phyloP scores from a whole-genome alignment of 2,888 invertebrate genomes.

The Alcis repandata region DNA sequence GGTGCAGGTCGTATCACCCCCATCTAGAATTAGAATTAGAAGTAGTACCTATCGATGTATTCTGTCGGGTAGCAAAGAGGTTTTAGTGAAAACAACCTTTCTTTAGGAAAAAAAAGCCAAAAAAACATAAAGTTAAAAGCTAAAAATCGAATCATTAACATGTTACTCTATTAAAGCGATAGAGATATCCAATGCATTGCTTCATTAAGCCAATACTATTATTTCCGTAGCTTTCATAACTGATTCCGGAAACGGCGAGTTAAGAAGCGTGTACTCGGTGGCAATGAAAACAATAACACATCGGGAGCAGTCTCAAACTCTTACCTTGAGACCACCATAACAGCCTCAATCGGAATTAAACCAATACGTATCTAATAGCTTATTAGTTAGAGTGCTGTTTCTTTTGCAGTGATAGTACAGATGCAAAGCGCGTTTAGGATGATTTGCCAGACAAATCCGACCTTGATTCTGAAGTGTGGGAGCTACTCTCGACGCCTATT shows the following conservation, averaged over 20 bases:
- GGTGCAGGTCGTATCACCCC: too few relatives aligned
- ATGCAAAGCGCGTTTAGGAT: conserved; percentile 66
- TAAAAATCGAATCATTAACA: not conserved
- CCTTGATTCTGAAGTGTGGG: conserved; percentile 77
- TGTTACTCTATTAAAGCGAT: not conserved
- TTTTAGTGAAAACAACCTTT: too few relatives aligned
- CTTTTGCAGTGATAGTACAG: conserved; percentile 38
- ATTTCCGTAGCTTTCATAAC: conserved; percentile 58
- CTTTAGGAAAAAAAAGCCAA: too few relatives aligned
- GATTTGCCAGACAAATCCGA: conserved; percentile 79
- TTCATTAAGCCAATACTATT: conserved; percentile 36
- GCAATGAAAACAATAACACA: conserved; percentile 79
- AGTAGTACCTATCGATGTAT: too few relatives aligned
- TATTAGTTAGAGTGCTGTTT: conserved; percentile 44
- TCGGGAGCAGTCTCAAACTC: conserved; percentile 78
- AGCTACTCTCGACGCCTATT: conserved; percentile 74
- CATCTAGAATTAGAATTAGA: too few relatives aligned
- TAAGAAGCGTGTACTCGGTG: conserved; percentile 70
- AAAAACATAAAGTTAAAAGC: not conserved
- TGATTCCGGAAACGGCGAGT: conserved; percentile 77
- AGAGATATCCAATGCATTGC: conserved; percentile 12
- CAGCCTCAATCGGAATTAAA: conserved; percentile 23
- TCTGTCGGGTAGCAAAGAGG: too few relatives aligned
- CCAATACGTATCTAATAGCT: conserved; percentile 39
- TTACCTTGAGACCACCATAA: conserved; percentile 64